Evolutionary conservation across 2,888 invertebrate species (phyloP), one percentile per base, ranked within the genome.

Genomic region (Prenolepis imparis): DNA sequence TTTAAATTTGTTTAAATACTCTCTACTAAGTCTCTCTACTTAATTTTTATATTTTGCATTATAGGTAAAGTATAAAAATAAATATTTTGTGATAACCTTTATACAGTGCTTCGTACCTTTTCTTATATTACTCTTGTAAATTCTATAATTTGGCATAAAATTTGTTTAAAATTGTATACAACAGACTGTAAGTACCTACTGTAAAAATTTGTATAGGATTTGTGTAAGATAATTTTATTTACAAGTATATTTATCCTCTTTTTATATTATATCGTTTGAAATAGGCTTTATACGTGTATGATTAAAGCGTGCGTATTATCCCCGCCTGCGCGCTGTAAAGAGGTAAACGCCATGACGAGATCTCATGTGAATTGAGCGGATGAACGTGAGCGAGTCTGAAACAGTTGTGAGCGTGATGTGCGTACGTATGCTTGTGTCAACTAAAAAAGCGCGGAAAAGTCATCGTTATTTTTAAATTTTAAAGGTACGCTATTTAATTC

Each of bases 301-400:
- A 11, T 70, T 70, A 80, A 59, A 8, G 87, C 86, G 41, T 78
- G 57, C 66, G 61, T 85, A 85, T 86, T 92, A 91, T 89, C 91
- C 91, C 92, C 91, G 91, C 92, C 91, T 87, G 91, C 91, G 92
- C 92, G 90, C 90, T 91, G 87, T 92, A 89, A 80, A 90, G 89
- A 91, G 90, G 89, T 86, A 91, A 92, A 92, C 87, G 90, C 92
- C 90, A 92, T 92, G 87, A 87, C 90, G 90, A 88, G 85, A 92
- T 91, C 91, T 90, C 91, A 89, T 90, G 82, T 86, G 89, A 87
- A 68, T 59, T 87, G 82, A 87, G 75, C 90, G 91, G 55, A 75
- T 52, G 66, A 75, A 67, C 75, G 52, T 39, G 55, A 39, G 52
- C 84, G 90, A 92, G 90, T 91, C 90, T 89, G 88, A 91, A 92